A percentile compares a stretch with the other conserved stretches of the same genome.
Evolutionary conservation across 2,888 invertebrate species (phyloP).

Genomic region (Spodoptera littoralis): DNA sequence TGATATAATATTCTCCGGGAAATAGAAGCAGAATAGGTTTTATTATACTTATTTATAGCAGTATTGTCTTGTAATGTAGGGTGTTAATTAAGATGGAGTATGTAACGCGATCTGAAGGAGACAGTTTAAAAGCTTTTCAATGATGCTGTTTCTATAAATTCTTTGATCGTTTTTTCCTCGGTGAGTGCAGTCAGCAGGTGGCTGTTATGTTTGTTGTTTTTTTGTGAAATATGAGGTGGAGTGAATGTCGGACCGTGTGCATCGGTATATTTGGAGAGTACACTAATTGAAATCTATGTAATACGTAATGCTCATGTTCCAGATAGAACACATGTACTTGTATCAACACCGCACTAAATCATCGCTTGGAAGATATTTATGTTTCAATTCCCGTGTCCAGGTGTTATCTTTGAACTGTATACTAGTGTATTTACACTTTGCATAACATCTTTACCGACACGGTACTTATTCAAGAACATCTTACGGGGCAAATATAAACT

Average conservation of each 20-base stretch:
- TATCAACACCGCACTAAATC: slow-evolving; percentile 20
- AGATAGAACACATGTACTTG: slow-evolving; percentile 27
- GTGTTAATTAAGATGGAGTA: slow-evolving; percentile 1
- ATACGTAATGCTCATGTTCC: slow-evolving; percentile 2
- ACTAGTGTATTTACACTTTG: slow-evolving; percentile 6
- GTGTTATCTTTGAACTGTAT: slow-evolving; percentile 17
- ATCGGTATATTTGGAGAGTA: slow-evolving; percentile 21
- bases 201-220: slow-evolving; percentile 6
- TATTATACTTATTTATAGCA: slow-evolving; percentile 11
- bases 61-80: slow-evolving; percentile 5
- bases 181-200: slow-evolving; percentile 10
- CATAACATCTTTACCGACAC: slow-evolving; percentile 5
- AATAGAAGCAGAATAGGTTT: slow-evolving; percentile 1
- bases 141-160: slow-evolving; percentile 39
- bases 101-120: slow-evolving; percentile 25
- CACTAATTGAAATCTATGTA: slow-evolving; percentile 22
- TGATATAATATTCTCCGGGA: slow-evolving; percentile 6
- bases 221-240: slow-evolving; percentile 13
- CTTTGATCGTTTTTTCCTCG: slow-evolving; percentile 23
- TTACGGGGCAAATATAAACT: not conserved
- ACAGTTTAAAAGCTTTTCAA: slow-evolving; percentile 54
- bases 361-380: slow-evolving; percentile 23
- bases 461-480: slow-evolving; percentile 3
- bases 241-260: slow-evolving; percentile 13
- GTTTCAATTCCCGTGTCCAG: slow-evolving; percentile 15